Conservation (phyloP, 2,113 vertebrate genomes). For the Scopus umbretta region DNA sequence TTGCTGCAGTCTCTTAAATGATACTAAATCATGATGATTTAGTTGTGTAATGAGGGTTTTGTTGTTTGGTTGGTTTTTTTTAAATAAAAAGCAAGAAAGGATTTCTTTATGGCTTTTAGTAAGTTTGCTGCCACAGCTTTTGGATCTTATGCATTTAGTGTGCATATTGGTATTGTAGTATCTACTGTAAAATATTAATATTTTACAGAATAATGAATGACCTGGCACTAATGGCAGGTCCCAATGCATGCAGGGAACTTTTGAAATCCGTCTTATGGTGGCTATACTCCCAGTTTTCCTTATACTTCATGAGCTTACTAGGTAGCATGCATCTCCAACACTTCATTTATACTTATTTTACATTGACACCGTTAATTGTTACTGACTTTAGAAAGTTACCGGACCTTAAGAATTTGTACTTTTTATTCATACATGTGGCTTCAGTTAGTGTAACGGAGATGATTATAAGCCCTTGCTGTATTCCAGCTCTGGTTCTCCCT, state of each 20-base stretch:
- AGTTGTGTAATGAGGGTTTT: background rate
- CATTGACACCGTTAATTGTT: background rate
- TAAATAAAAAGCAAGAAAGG: background rate
- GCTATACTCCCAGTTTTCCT: background rate
- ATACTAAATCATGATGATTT: background rate
- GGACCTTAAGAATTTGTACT: background rate
- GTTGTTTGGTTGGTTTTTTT: background rate
- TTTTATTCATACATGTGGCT: background rate
- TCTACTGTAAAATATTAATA: background rate
- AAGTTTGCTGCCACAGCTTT: background rate
- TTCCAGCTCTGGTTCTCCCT: background rate
- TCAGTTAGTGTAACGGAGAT: background rate
- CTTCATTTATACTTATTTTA: background rate
- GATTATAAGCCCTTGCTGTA: background rate
- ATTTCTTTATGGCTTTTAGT: background rate
- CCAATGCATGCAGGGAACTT: accelerated
- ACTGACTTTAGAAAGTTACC: background rate
- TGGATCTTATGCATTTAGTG: background rate
- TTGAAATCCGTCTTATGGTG: background rate
- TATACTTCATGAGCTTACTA: background rate
- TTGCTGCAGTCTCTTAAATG: background rate
- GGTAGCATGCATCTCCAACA: background rate
- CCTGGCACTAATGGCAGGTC: background rate
- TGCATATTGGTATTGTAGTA: background rate
- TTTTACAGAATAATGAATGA: background rate